phyloP scores from a whole-genome alignment of 2,888 invertebrate species.

The Sarcophaga rosellei region DNA sequence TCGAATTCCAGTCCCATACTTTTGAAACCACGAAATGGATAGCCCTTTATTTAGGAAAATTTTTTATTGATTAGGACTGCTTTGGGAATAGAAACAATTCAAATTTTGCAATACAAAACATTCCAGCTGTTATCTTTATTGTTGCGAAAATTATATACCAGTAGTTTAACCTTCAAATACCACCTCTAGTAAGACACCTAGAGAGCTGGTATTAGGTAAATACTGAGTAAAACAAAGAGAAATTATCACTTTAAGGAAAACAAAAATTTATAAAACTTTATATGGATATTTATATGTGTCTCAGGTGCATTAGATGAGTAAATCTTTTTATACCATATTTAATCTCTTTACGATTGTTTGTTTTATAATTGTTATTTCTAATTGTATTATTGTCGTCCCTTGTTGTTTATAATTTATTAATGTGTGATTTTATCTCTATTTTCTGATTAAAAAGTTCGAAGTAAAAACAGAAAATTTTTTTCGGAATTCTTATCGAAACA shows the following conservation, averaged over 20 bases:
- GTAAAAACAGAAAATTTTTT: not conserved
- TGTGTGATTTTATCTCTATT: not conserved
- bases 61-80: no score
- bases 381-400: conserved; percentile 1
- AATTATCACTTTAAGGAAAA: conserved; percentile 3
- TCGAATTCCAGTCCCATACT: no score
- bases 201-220: not conserved
- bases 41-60: no score
- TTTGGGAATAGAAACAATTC: not conserved
- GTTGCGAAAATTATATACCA: conserved; percentile 10
- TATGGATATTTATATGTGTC: conserved; percentile 16
- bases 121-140: conserved; percentile 25
- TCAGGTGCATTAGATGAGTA: conserved; percentile 51
- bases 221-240: not conserved
- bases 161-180: conserved; percentile 37
- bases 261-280: not conserved
- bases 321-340: conserved; percentile 49
- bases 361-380: conserved; percentile 24
- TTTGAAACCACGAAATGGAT: no score
- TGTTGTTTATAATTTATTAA: conserved; percentile 1
- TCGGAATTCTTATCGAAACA: not conserved
- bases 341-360: conserved; percentile 29
- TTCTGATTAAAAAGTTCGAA: not conserved
- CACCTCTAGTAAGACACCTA: not conserved
- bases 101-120: not conserved